phyloP scores from a whole-genome alignment of 2,888 invertebrate species.

The Lissocephala sabroskyi region DNA sequence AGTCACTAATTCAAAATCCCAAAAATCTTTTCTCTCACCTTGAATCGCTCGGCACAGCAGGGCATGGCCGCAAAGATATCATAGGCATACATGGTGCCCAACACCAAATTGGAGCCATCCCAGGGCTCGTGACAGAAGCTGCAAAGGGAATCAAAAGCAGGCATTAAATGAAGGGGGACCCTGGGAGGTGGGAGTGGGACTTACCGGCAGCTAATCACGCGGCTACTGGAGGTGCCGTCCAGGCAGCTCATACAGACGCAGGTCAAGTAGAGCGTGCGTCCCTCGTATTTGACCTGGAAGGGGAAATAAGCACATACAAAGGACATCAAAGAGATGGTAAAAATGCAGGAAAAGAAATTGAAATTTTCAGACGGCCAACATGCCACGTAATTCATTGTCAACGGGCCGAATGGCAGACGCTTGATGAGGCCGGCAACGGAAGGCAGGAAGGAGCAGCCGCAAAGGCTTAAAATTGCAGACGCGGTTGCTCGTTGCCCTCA shows the following conservation, averaged over 20 bases:
- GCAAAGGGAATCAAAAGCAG: conserved; percentile 6
- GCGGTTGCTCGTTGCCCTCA: conserved; percentile 10
- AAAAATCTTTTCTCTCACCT: conserved; percentile 75
- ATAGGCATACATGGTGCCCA: conserved; percentile 98
- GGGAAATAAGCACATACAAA: too few relatives aligned
- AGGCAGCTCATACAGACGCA: conserved; percentile 96
- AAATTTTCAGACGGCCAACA: conserved; percentile 9
- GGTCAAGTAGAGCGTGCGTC: conserved; percentile 90
- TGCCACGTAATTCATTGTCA: conserved; percentile 47
- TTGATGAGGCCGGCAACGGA: too few relatives aligned
- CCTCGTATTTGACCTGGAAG: conserved; percentile 89
- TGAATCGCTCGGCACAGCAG: conserved; percentile 93
- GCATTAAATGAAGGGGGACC: neutral
- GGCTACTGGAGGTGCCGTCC: conserved; percentile 85
- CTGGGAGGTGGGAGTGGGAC: conserved; percentile 4
- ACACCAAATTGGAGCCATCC: conserved; percentile 93
- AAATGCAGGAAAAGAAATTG: conserved; percentile 1
- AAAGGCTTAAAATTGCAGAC: conserved; percentile 17
- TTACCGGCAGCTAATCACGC: conserved; percentile 83
- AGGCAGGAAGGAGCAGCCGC: neutral
- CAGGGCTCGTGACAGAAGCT: conserved; percentile 87
- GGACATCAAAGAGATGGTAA: too few relatives aligned
- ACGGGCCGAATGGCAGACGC: neutral
- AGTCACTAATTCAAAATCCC: neutral
- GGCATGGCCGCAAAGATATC: conserved; percentile 98